Percentiles rank a stretch among this genome's conserved stretches.
These are phyloP conservation scores for Vicugna pacos DNA, from an alignment of 2,113 vertebrate species.

Conservation along the genomic window DNA sequence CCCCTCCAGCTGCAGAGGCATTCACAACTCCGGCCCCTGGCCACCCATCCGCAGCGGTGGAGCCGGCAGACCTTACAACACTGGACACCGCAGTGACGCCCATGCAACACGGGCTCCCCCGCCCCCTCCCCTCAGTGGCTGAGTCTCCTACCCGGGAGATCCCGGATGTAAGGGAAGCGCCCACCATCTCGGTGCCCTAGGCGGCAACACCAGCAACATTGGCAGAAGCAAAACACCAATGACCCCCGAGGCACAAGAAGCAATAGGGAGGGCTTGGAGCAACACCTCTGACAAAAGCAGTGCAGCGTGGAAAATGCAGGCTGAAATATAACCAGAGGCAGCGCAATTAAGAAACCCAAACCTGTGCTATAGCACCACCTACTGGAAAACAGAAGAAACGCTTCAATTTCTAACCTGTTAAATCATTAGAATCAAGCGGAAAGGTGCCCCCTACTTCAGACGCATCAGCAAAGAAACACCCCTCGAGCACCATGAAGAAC, in stretches of 20 bases:
- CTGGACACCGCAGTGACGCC: no score
- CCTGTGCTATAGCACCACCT: background rate
- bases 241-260: background rate
- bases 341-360: background rate
- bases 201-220: background rate
- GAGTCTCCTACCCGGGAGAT: background rate
- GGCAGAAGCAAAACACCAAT: background rate
- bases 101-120: background rate
- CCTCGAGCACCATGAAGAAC: background rate
- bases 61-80: no score
- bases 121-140: background rate
- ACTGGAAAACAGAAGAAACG: background rate
- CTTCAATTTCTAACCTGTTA: background rate
- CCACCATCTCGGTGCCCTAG: background rate
- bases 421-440: background rate
- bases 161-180: background rate
- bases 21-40: no score
- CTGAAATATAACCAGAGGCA: background rate
- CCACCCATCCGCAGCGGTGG: no score
- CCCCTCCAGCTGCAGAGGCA: background rate
- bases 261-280: background rate
- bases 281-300: background rate
- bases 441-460: background rate
- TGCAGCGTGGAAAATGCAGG: background rate
- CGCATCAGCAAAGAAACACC: background rate